A percentile compares a stretch with the other conserved stretches of the same genome.
Conservation (phyloP, 2,797 vertebrate genomes). For the Halcyon badia region DNA sequence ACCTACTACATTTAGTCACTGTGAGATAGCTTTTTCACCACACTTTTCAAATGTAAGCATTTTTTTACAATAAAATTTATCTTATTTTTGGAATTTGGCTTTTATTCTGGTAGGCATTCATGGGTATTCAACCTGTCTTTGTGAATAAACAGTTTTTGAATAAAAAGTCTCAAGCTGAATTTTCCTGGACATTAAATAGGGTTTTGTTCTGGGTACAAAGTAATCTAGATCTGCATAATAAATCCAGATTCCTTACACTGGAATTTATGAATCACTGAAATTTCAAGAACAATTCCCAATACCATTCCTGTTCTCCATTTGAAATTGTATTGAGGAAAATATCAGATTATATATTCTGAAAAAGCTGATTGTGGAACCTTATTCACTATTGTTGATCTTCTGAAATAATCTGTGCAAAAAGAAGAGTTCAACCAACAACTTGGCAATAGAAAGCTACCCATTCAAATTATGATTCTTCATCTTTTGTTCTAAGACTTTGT, state of each 20-base stretch:
- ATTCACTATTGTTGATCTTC: neutral
- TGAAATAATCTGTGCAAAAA: neutral
- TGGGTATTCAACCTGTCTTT: neutral
- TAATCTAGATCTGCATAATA: neutral
- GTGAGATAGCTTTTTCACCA: neutral
- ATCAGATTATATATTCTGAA: neutral
- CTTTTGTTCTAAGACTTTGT: neutral
- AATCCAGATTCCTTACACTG: neutral
- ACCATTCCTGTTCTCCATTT: neutral
- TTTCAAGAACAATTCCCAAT: neutral
- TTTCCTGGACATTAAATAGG: neutral
- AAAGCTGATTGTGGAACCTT: neutral
- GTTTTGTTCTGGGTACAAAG: neutral
- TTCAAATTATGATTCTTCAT: neutral
- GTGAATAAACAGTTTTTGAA: neutral
- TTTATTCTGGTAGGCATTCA: neutral
- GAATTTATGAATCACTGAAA: neutral
- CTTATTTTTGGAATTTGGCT: neutral
- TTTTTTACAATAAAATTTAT: neutral
- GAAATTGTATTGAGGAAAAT: neutral
- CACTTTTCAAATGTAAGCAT: rapidly evolving
- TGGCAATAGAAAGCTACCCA: neutral
- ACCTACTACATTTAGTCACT: neutral
- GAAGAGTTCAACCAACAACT: neutral
- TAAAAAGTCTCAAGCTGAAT: neutral